Percentiles rank a stretch among this genome's conserved stretches.
phyloP scores from a whole-genome alignment of 2,113 vertebrate genomes.

The Phylloscopus trochilus region DNA sequence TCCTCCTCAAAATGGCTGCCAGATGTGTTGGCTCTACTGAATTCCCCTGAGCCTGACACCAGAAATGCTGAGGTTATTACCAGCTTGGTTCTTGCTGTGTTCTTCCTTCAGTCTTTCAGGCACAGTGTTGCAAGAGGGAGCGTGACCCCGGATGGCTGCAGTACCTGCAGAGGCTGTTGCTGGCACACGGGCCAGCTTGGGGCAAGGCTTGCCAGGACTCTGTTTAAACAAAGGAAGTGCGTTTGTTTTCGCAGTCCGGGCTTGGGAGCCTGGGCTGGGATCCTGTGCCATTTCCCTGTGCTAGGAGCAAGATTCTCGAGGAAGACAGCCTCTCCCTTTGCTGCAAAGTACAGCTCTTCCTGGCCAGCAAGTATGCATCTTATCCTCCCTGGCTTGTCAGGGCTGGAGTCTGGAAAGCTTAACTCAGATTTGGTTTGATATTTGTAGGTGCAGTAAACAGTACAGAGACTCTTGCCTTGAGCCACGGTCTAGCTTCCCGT shows the following conservation, averaged over 20 bases:
- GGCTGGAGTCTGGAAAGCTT: background rate
- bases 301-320: background rate
- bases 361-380: background rate
- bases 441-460: background rate
- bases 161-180: background rate
- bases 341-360: background rate
- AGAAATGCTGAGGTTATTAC: conserved; percentile 31
- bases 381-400: background rate
- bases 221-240: conserved; percentile 50
- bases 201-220: background rate
- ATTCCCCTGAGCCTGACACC: conserved; percentile 41
- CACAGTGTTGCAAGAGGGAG: background rate
- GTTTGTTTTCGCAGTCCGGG: conserved; percentile 57
- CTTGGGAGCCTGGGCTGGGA: conserved; percentile 35
- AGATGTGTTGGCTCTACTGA: conserved; percentile 54
- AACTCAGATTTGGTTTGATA: background rate
- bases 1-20: conserved; percentile 70
- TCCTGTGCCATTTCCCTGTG: conserved; percentile 11
- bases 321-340: conserved; percentile 29
- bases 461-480: background rate
- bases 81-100: background rate
- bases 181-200: background rate
- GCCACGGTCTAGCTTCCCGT: rapidly evolving
- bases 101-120: background rate
- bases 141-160: background rate